Evolutionary conservation across 2,888 invertebrate genomes (phyloP).

Genomic region (Zaprionus lineosus): DNA sequence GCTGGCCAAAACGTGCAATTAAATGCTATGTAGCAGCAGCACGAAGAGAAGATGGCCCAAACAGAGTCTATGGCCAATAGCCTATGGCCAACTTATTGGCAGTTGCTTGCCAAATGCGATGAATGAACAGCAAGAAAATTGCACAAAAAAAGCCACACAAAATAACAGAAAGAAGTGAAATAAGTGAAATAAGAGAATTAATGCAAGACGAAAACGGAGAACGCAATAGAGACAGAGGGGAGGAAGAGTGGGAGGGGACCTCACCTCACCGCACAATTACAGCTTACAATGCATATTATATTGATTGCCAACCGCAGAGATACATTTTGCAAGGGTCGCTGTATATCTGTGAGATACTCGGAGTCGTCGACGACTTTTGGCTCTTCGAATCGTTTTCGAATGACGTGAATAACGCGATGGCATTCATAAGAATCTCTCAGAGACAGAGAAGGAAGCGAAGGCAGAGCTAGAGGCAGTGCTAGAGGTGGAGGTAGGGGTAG

Average conservation of each 20-base stretch:
- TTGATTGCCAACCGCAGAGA: constrained; percentile 62
- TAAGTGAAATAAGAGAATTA: constrained; percentile 5
- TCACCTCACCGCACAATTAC: constrained; percentile 49
- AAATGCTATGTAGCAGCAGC: constrained; percentile 54
- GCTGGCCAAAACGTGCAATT: constrained; percentile 66
- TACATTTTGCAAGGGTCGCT: constrained; percentile 6
- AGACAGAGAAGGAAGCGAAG: too few relatives aligned
- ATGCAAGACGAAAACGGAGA: too few relatives aligned
- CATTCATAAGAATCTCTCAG: neutral
- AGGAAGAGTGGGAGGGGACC: too few relatives aligned
- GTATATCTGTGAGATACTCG: neutral
- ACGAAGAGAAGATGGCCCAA: constrained; percentile 33
- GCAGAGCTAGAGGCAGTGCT: too few relatives aligned
- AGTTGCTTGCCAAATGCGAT: constrained; percentile 63
- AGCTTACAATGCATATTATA: constrained; percentile 50
- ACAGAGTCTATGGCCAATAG: constrained; percentile 46
- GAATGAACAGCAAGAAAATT: constrained; percentile 46
- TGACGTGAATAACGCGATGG: neutral
- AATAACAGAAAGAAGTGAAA: constrained; percentile 20
- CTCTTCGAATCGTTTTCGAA: neutral
- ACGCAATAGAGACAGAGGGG: too few relatives aligned
- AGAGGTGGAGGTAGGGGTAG: too few relatives aligned
- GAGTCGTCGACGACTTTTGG: neutral
- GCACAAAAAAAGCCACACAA: constrained; percentile 37
- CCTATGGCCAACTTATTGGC: constrained; percentile 61